Evolutionary conservation across 2,888 invertebrate species (phyloP).

Genomic region (Acanthopleura granulata): DNA sequence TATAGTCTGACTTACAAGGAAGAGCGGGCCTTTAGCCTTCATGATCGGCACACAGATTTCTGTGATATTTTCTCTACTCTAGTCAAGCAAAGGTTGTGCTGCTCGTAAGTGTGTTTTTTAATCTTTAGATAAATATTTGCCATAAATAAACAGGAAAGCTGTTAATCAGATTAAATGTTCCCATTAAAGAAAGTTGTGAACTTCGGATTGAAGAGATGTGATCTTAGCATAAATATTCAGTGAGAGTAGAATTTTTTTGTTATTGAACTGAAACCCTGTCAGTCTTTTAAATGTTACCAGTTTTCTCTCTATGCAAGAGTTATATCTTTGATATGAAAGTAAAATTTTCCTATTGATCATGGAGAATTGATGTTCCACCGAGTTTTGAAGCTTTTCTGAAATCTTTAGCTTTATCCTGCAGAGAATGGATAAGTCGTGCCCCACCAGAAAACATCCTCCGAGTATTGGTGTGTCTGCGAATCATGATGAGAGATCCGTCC

Average conservation of each 20-base stretch:
- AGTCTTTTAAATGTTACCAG: neutral
- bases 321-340: neutral
- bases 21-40: constrained; percentile 57
- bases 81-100: constrained; percentile 59
- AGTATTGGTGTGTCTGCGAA: constrained; percentile 61
- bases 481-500: constrained; percentile 59
- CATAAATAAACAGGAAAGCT: too few relatives aligned
- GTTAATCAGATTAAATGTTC: too few relatives aligned
- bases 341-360: too few relatives aligned
- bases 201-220: too few relatives aligned
- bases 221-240: too few relatives aligned
- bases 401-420: constrained; percentile 28
- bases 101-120: constrained; percentile 46
- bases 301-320: neutral
- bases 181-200: too few relatives aligned
- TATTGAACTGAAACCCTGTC: neutral
- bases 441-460: constrained; percentile 61
- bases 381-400: neutral
- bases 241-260: neutral
- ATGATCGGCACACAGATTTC: constrained; percentile 49
- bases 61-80: constrained; percentile 56
- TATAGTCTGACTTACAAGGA: constrained; percentile 58
- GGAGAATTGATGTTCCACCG: neutral
- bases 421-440: constrained; percentile 61
- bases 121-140: neutral